These are phyloP conservation scores for Dichetophora obliterata DNA, from an alignment of 2,888 invertebrate species.

Conservation along the genomic window DNA sequence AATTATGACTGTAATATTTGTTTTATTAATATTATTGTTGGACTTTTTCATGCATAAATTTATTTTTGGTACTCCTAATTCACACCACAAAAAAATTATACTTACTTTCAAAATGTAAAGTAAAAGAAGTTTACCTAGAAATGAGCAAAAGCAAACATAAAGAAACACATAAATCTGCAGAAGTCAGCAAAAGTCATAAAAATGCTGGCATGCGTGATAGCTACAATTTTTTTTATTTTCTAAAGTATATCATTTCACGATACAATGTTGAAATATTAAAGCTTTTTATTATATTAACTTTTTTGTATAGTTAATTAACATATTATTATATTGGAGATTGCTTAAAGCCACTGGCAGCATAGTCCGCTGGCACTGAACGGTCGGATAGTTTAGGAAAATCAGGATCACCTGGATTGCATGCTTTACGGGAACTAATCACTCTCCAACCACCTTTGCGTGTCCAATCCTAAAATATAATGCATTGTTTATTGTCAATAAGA, in stretches of 20 bases:
- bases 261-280: background rate
- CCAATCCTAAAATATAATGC: constrained; percentile 76
- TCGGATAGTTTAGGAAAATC: constrained; percentile 77
- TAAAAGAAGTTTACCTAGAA: constrained; percentile 11
- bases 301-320: constrained; percentile 42
- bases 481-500: background rate
- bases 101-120: background rate
- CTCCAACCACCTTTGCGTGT: constrained; percentile 81
- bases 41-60: background rate
- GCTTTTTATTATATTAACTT: background rate
- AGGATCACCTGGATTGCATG: constrained; percentile 78
- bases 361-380: constrained; percentile 75
- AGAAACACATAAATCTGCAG: background rate
- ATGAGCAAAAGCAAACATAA: background rate
- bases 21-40: background rate
- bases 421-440: constrained; percentile 72
- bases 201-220: background rate
- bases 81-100: background rate
- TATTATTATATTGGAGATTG: constrained; percentile 68
- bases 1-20: no score
- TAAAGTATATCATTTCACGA: background rate
- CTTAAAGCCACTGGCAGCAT: constrained; percentile 81
- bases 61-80: background rate
- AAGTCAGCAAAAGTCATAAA: constrained; percentile 10
- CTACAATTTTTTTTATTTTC: constrained; percentile 14